Evolutionary conservation across 2,888 invertebrate genomes (phyloP), one percentile per base, ranked within the genome.

Genomic region (Trichopoda pennipes): DNA sequence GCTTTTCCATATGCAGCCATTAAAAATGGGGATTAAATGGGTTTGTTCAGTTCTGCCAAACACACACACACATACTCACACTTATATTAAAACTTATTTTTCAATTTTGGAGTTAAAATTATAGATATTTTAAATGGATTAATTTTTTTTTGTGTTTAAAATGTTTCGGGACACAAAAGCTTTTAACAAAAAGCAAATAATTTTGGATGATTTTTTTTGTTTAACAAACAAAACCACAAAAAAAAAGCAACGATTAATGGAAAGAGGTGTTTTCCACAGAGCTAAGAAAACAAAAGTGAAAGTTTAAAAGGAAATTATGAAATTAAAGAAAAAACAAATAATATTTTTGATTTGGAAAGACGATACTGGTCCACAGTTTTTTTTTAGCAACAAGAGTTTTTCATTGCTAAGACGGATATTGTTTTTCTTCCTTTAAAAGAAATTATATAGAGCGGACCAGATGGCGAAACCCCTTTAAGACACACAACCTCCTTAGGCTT

Each of bases 271-370:
- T 38, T 60, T 79, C 55, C 63, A n/a, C 53, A 2, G 9, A 38
- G n/a, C 19, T 56, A 51, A 23, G 1, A 61, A n/a, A 79, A 63
- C 44, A 53, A 74, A 79, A 79, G 79, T 73, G 79, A 79, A 79
- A 79, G 79, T 79, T 47, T 38, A 55, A 68, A 73, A 49, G 63
- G n/a, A 74, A 74, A 74, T 80, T 74, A 68, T 80, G 79, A 69
- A 80, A 80, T 74, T 42, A 38, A 17, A 21, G 56, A 42, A 35
- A 21, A 44, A 55, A 55, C 23, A 12, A 53, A n/a, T n/a, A 51
- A 21, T 44, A n/a, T 44, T 16, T n/a, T 3, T 14, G 14, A 38
- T 38, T 12, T 12, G 38, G 38, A 38, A 10, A 12, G 2, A 6
- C 6, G 2, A 38, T 12, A 38, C 38, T 12, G 12, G 3, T 38